These are phyloP conservation scores for Leucopsar rothschildi DNA, from an alignment of 2,113 vertebrate genomes.

Conservation along the genomic window DNA sequence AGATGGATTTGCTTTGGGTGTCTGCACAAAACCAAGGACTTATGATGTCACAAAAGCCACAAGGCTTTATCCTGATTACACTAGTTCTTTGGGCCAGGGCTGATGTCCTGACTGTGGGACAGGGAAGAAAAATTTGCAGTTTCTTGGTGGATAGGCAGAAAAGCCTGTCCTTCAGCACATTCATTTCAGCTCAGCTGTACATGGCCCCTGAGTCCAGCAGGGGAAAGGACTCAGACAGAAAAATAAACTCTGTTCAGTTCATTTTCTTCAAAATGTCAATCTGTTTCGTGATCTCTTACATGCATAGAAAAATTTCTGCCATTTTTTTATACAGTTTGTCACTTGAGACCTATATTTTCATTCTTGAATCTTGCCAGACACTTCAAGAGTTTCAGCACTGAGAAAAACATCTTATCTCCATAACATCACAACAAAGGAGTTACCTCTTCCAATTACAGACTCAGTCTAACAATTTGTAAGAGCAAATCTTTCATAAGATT, in stretches of 20 bases:
- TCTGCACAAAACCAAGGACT: background rate
- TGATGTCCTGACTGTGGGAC: background rate
- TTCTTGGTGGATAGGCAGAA: background rate
- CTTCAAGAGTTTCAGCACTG: background rate
- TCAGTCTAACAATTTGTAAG: background rate
- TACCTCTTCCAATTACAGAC: slow-evolving; percentile 1
- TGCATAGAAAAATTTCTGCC: background rate
- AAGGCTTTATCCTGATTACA: background rate
- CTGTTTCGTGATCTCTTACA: background rate
- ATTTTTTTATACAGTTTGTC: background rate
- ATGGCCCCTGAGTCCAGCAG: background rate
- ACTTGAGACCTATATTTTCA: slow-evolving; percentile 3
- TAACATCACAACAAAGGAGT: slow-evolving; percentile 20
- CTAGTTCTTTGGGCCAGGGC: background rate
- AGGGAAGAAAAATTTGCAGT: background rate
- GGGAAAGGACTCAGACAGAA: background rate
- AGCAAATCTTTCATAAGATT: background rate
- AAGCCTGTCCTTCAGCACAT: background rate
- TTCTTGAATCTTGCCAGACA: slow-evolving; percentile 2
- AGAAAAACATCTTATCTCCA: slow-evolving; percentile 36
- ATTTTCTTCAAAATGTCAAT: background rate
- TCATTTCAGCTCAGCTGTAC: background rate
- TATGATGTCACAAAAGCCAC: background rate
- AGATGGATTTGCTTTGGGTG: background rate
- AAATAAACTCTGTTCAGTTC: background rate